phyloP scores from a whole-genome alignment of 2,113 vertebrate species.

The Apodemus sylvaticus region DNA sequence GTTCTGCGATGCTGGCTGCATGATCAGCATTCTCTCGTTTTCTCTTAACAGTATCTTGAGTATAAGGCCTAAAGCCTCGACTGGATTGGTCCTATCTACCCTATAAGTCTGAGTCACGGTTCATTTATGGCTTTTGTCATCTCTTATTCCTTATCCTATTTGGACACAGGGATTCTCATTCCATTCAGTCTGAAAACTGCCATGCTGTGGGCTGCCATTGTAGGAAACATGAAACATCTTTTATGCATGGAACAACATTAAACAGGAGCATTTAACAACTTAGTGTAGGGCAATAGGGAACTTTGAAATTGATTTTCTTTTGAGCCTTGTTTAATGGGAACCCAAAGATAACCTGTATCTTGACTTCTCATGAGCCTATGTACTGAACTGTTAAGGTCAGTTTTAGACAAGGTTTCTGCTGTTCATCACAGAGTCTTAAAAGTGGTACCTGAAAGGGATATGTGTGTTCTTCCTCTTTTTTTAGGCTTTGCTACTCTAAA shows the following conservation, averaged over 20 bases:
- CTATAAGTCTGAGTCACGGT: not conserved
- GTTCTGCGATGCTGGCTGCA: not conserved
- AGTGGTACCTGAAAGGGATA: not conserved
- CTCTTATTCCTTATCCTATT: not conserved
- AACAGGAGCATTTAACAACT: not conserved
- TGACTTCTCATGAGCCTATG: not conserved
- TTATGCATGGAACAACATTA: not conserved
- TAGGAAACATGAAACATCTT: not conserved
- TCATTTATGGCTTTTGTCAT: not conserved
- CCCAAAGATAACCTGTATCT: not conserved
- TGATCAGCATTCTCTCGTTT: not conserved
- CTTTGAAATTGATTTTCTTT: not conserved
- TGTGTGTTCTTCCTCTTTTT: not conserved
- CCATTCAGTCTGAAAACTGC: not conserved
- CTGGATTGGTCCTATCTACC: not conserved
- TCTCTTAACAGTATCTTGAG: not conserved
- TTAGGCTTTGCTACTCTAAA: not conserved
- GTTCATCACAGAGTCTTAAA: not conserved
- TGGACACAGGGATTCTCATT: not conserved
- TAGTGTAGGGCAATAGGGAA: not conserved
- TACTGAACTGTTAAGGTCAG: not conserved
- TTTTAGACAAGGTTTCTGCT: not conserved
- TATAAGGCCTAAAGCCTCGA: not conserved
- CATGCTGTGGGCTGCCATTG: not conserved
- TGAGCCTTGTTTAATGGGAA: not conserved